These are phyloP conservation scores for Hyposoter dolosus DNA, from an alignment of 2,888 invertebrate species.

Conservation along the genomic window DNA sequence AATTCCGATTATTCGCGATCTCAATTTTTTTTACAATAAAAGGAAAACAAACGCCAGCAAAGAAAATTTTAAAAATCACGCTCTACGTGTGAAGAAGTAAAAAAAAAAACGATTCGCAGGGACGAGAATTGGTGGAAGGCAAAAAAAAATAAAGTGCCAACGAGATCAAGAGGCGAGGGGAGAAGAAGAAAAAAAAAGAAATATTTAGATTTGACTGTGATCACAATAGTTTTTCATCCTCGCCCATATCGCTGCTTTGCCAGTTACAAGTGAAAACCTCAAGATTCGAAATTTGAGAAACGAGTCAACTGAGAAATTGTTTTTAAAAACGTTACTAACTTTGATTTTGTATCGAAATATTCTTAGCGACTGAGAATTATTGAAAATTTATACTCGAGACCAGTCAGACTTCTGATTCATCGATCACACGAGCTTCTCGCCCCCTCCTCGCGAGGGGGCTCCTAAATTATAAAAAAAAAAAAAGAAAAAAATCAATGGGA, in stretches of 20 bases:
- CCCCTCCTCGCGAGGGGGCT: conserved; percentile 59
- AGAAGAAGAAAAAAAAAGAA: conserved; percentile 20
- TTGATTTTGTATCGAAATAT: background rate
- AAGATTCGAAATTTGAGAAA: conserved; percentile 22
- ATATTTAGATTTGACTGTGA: conserved; percentile 65
- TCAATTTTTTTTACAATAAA: conserved; percentile 23
- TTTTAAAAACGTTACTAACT: background rate
- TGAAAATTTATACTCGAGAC: conserved; percentile 19
- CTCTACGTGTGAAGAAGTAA: background rate
- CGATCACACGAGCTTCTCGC: conserved; percentile 14
- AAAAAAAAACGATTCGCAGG: conserved; percentile 20
- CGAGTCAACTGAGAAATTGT: conserved; percentile 3
- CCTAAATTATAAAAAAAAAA: conserved; percentile 29
- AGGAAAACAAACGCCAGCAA: background rate
- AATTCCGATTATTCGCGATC: conserved; percentile 23
- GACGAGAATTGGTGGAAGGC: background rate
- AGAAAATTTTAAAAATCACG: background rate
- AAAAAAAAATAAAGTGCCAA: conserved; percentile 24
- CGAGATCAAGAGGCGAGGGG: conserved; percentile 5
- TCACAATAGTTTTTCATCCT: conserved; percentile 63
- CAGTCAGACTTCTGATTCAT: background rate
- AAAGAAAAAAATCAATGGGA: background rate
- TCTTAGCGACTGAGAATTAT: background rate
- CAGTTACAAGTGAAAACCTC: conserved; percentile 34
- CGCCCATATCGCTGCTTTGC: conserved; percentile 61